Base-by-base conservation (phyloP, 2,888 invertebrate genomes). In the Eumerus sabulonum region DNA sequence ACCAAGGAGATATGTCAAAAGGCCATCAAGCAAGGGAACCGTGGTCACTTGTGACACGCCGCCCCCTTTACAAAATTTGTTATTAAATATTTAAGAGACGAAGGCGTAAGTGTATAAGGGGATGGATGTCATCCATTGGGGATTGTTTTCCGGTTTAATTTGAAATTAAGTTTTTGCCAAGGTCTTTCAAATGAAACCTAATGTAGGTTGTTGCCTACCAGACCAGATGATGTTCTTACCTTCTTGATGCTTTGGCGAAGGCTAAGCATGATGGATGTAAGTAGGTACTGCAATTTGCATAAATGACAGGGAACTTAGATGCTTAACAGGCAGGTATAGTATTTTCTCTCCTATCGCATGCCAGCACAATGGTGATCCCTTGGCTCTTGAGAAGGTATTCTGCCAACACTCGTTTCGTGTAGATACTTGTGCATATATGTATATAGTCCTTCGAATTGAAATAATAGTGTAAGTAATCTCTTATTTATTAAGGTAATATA, bases 81-180 rank as follows among this genome's bases (percentile, higher is more conserved):
- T 63, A 74, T 79, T 79, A 79, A 79, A 74, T 74, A 79, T 79
- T 73, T 63, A 79, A 79, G 68, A 79, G 68, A 67, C 57, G 67
- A 64, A 54, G 79, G 79, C 74, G 79, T 53, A 68, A 63, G 7
- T 27, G 27, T 27, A 27, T n/a, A n/a, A n/a, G n/a, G n/a, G 7
- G 27, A 27, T 27, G 2, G 27, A 2, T 7, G 27, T 27, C 7
- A 27, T 27, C 63, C 74, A 63, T 47, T 38, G 27, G 79, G 74
- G 74, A 74, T 74, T 79, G 79, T 70, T 74, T 70, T 62, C 63
- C 50, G 60, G 59, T 59, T 60, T 79, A 74, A 70, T 74, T 68
- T 74, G 44, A 79, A 79, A 74, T 79, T 73, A 68, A 74, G 74
- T 79, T 74, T 74, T 50, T 63, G 63, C 68, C 66, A 38, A 70